Conservation (phyloP, 1,140 invertebrate species). For the Zaprionus taronus region DNA sequence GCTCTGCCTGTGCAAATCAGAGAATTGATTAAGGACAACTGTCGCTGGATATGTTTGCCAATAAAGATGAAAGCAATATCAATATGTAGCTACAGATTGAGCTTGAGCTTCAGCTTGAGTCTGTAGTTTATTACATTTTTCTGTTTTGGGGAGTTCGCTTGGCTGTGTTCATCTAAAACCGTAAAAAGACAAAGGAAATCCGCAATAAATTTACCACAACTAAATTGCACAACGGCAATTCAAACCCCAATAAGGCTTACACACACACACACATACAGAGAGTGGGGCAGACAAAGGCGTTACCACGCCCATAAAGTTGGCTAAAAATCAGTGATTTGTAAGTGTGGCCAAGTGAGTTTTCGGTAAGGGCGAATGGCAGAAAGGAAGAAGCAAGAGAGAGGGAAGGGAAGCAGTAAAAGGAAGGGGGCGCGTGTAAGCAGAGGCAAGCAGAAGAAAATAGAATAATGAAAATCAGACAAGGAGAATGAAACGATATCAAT, state of each 20-base stretch:
- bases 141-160: slow-evolving; percentile 11
- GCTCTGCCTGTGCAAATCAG: not conserved
- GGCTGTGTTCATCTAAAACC: slow-evolving; percentile 37
- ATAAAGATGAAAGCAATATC: slow-evolving; percentile 26
- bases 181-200: slow-evolving; percentile 69
- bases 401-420: not conserved
- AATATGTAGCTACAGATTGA: not conserved
- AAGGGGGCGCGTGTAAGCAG: too few relatives aligned
- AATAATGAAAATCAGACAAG: slow-evolving; percentile 79
- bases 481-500: slow-evolving; percentile 75
- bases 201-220: slow-evolving; percentile 78
- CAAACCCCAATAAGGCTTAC: slow-evolving; percentile 20
- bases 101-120: slow-evolving; percentile 1
- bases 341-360: slow-evolving; percentile 66
- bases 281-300: slow-evolving; percentile 28
- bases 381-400: not conserved
- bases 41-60: slow-evolving; percentile 15
- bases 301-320: slow-evolving; percentile 69
- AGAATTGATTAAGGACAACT: not conserved
- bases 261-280: slow-evolving; percentile 21
- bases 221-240: slow-evolving; percentile 58
- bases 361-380: slow-evolving; percentile 15
- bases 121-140: slow-evolving; percentile 40
- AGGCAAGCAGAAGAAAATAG: slow-evolving; percentile 54
- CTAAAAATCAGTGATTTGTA: slow-evolving; percentile 78